Evolutionary conservation across 2,888 invertebrate species (phyloP).

Genomic region (Metalampra italica): DNA sequence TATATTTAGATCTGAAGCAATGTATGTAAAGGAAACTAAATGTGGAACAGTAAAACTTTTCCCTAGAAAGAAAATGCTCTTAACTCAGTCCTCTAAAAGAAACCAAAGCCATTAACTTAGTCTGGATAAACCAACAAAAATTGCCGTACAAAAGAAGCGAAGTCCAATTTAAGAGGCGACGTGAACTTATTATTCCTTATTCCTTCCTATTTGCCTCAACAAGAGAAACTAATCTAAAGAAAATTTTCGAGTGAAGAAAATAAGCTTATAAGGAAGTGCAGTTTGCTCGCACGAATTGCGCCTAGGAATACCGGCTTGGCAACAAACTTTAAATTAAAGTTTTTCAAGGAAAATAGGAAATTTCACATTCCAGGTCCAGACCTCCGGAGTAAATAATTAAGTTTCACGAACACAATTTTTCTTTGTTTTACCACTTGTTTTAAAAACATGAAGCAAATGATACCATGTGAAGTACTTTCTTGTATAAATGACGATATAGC

Average conservation of each 20-base stretch:
- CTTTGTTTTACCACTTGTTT: constrained; percentile 15
- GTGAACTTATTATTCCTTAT: constrained; percentile 73
- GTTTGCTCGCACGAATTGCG: constrained; percentile 66
- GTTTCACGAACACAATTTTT: constrained; percentile 34
- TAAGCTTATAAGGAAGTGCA: constrained; percentile 75
- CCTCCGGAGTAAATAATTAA: constrained; percentile 39
- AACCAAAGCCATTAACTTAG: constrained; percentile 5
- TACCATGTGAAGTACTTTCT: too few species aligned
- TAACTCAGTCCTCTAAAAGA: background rate
- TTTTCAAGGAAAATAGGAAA: constrained; percentile 59
- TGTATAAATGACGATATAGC: too few species aligned
- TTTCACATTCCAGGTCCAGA: constrained; percentile 37
- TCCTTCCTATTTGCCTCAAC: constrained; percentile 71
- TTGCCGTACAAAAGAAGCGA: constrained; percentile 47
- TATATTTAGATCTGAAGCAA: too few species aligned
- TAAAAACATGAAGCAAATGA: background rate
- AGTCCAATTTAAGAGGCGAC: constrained; percentile 66
- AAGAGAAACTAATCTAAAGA: constrained; percentile 78
- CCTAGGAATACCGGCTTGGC: constrained; percentile 53
- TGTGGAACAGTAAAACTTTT: background rate
- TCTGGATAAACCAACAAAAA: constrained; percentile 36
- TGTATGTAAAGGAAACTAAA: too few species aligned
- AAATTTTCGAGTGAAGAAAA: constrained; percentile 76
- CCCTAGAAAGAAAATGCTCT: background rate
- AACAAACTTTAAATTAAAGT: constrained; percentile 75